A percentile compares a stretch with the other conserved stretches of the same genome.
phyloP scores from a whole-genome alignment of 2,888 invertebrate species.

The Archaeoteleia sp. region DNA sequence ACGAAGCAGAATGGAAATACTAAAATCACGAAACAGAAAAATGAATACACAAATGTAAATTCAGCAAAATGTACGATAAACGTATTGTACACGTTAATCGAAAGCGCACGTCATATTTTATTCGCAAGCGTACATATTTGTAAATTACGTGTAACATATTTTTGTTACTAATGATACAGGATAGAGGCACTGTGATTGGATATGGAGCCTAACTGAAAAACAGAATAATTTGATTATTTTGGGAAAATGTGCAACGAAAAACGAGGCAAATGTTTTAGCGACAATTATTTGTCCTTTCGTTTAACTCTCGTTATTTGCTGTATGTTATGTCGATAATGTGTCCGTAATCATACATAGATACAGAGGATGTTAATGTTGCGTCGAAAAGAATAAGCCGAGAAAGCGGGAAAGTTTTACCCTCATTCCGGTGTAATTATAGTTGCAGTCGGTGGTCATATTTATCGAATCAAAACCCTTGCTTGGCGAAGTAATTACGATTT shows the following conservation, averaged over 20 bases:
- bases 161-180: no score
- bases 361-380: conserved; percentile 38
- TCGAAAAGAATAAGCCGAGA: conserved; percentile 18
- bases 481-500: conserved; percentile 43
- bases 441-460: conserved; percentile 32
- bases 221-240: no score
- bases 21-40: conserved; percentile 13
- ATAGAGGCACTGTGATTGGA: not conserved
- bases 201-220: no score
- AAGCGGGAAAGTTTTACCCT: conserved; percentile 51
- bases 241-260: conserved; percentile 1
- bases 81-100: conserved; percentile 8
- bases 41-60: conserved; percentile 16
- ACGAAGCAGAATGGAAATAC: conserved; percentile 12
- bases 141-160: no score
- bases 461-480: conserved; percentile 30
- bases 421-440: conserved; percentile 42
- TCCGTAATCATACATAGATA: conserved; percentile 42
- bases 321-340: conserved; percentile 37
- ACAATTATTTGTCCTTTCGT: no score
- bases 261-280: not conserved
- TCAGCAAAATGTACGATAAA: conserved; percentile 17
- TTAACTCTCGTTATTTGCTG: not conserved
- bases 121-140: conserved; percentile 7
- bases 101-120: conserved; percentile 31